A percentile compares a stretch with the other conserved stretches of the same genome.
phyloP scores from a whole-genome alignment of 2,888 invertebrate genomes.

The Leptothorax acervorum region DNA sequence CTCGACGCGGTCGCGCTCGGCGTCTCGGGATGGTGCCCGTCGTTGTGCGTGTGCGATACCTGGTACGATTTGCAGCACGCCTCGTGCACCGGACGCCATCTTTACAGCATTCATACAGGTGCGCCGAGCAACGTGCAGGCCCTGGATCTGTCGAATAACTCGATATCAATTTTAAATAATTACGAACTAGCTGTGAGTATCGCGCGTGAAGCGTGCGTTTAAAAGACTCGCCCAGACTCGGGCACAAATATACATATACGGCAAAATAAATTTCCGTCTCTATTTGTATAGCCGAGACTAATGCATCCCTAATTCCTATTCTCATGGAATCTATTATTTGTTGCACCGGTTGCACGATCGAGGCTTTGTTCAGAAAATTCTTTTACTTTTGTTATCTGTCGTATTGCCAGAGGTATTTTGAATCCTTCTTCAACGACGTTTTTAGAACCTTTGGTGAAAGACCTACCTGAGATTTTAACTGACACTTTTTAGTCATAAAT shows the following conservation, averaged over 20 bases:
- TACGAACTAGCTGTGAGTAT: conserved; percentile 80
- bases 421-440: background rate
- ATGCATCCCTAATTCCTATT: background rate
- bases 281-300: background rate
- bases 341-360: too few species aligned
- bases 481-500: background rate
- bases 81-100: conserved; percentile 78
- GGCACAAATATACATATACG: too few species aligned
- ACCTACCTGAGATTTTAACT: background rate
- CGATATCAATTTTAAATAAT: conserved; percentile 77
- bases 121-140: conserved; percentile 78
- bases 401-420: background rate
- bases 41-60: conserved; percentile 78
- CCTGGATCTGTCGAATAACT: conserved; percentile 83
- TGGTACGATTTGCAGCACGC: conserved; percentile 79
- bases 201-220: background rate
- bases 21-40: conserved; percentile 72
- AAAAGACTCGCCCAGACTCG: background rate
- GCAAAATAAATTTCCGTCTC: background rate
- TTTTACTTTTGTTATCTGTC: background rate
- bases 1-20: background rate
- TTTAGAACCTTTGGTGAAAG: background rate
- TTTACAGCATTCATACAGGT: conserved; percentile 80
- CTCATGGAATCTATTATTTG: too few species aligned
- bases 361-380: background rate